phyloP scores from a whole-genome alignment of 2,888 invertebrate species.

The Drosophila paucipuncta region DNA sequence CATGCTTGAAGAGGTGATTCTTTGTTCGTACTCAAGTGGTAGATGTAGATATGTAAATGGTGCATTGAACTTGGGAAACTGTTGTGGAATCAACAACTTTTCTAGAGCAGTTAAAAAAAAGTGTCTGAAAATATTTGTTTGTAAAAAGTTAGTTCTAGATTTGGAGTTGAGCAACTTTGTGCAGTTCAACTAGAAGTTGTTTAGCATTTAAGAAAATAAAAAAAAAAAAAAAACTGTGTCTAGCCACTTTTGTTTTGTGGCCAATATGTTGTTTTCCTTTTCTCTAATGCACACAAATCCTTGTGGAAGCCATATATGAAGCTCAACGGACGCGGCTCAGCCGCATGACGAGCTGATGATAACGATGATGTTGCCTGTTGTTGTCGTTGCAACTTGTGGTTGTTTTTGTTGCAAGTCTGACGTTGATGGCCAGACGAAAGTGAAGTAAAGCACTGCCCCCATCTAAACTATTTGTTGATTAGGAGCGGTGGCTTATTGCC shows the following conservation, averaged over 20 bases:
- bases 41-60: conserved; percentile 46
- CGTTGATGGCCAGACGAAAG: conserved; percentile 51
- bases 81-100: neutral
- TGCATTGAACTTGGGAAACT: conserved; percentile 37
- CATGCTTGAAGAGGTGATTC: conserved; percentile 23
- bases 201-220: conserved; percentile 1
- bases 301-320: conserved; percentile 76
- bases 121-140: neutral
- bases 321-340: conserved; percentile 45
- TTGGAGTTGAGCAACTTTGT: conserved; percentile 30
- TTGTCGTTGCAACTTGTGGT: conserved; percentile 26
- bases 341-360: conserved; percentile 67
- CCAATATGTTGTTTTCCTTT: conserved; percentile 4
- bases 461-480: conserved; percentile 68
- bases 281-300: conserved; percentile 67
- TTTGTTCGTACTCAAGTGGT: conserved; percentile 31
- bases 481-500: conserved; percentile 29
- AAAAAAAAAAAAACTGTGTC: conserved; percentile 23
- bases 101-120: neutral
- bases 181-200: conserved; percentile 12
- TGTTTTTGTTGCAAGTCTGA: conserved; percentile 34
- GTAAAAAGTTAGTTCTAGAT: neutral
- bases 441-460: conserved; percentile 35
- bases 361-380: conserved; percentile 71
- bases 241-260: conserved; percentile 25